Evolutionary conservation across 2,113 vertebrate genomes (phyloP).

Genomic region (Charadrius vociferus): DNA sequence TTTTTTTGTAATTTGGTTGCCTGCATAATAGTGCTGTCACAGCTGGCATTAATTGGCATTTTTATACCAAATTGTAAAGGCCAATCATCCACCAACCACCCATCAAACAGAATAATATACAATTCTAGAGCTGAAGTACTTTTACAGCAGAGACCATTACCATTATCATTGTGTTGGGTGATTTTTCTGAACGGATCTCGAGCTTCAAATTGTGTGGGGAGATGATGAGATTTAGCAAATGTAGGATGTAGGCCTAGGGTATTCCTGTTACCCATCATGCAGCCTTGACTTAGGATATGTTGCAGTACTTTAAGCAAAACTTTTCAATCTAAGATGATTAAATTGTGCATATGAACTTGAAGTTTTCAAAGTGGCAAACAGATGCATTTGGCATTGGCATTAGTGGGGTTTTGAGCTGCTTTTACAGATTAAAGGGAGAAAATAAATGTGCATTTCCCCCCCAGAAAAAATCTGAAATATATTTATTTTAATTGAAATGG

Average conservation of each 20-base stretch:
- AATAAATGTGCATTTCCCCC: not conserved
- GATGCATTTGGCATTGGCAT: not conserved
- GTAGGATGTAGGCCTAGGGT: not conserved
- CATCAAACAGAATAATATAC: not conserved
- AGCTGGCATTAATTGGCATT: not conserved
- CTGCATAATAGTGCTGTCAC: not conserved
- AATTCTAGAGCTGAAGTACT: not conserved
- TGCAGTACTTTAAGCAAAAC: not conserved
- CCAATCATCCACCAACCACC: not conserved
- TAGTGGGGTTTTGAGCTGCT: not conserved
- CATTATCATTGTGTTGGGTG: not conserved
- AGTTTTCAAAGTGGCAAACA: not conserved
- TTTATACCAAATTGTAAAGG: not conserved
- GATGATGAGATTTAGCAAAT: not conserved
- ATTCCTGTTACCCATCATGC: not conserved
- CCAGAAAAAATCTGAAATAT: not conserved
- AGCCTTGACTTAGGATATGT: not conserved
- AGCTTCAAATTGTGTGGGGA: not conserved
- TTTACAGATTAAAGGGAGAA: not conserved
- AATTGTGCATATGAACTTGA: not conserved
- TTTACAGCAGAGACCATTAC: rapidly evolving
- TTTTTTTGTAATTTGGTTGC: not conserved
- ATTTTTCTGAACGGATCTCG: not conserved
- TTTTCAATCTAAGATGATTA: not conserved
- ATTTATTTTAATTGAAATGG: not conserved